Evolutionary conservation across 37 sponge, comb jelly and placozoan species (phyloP).

Genomic region (Axinella damicornis): DNA sequence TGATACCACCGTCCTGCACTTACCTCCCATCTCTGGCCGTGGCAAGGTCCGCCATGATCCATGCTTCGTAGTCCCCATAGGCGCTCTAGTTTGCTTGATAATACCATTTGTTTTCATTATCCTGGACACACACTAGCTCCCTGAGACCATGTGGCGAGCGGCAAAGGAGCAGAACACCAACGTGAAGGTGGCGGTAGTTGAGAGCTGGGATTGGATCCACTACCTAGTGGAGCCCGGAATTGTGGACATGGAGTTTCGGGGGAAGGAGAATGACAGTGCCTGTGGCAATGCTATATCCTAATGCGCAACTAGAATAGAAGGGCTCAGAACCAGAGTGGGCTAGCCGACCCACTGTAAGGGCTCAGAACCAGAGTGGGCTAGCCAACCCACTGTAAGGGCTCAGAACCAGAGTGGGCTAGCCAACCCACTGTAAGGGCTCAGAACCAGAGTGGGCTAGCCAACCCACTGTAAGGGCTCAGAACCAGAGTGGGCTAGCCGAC

Average conservation of each 20-base stretch:
- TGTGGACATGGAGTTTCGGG: constrained; percentile 17
- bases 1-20: background rate
- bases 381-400: no score
- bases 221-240: constrained; percentile 17
- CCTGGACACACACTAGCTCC: constrained; percentile 19
- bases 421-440: no score
- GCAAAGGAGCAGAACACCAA: constrained; percentile 24
- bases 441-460: no score
- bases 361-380: no score
- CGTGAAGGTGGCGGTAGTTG: background rate
- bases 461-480: no score
- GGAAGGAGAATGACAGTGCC: constrained; percentile 8
- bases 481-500: no score
- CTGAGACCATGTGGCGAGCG: constrained; percentile 46
- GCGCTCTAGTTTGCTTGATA: no score
- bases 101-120: background rate
- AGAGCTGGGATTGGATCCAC: constrained; percentile 51
- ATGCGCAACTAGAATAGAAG: background rate
- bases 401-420: no score
- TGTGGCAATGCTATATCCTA: constrained; percentile 23
- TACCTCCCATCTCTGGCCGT: constrained; percentile 13
- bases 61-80: background rate
- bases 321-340: no score
- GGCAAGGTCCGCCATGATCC: constrained; percentile 28
- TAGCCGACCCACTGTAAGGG: no score